Evolutionary conservation across 2,888 invertebrate species (phyloP).

Genomic region (Chesias legatella): DNA sequence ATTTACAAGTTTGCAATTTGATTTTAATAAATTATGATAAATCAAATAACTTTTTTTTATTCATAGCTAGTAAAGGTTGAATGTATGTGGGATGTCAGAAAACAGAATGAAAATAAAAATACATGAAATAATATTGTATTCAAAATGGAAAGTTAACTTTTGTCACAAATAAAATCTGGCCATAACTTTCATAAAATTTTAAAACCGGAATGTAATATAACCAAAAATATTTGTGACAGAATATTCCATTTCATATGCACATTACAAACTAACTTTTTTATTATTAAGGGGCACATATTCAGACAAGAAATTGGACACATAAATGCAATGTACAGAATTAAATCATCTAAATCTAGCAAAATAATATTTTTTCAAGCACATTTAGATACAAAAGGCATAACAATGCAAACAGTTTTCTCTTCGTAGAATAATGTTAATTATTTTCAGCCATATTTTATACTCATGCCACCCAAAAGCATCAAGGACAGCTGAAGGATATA

Average conservation of each 20-base stretch:
- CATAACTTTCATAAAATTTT: slow-evolving; percentile 27
- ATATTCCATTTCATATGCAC: not conserved
- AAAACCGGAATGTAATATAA: slow-evolving; percentile 42
- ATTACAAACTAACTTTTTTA: slow-evolving; percentile 9
- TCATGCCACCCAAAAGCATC: too few species aligned
- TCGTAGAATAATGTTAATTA: too few species aligned
- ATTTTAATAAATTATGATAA: slow-evolving; percentile 10
- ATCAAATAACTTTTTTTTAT: not conserved
- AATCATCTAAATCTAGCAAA: too few species aligned
- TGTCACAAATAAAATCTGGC: slow-evolving; percentile 33
- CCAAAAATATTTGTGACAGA: slow-evolving; percentile 30
- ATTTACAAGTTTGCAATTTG: slow-evolving; percentile 7
- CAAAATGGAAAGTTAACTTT: slow-evolving; percentile 31
- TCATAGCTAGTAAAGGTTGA: too few species aligned
- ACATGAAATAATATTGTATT: slow-evolving; percentile 41
- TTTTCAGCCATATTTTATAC: too few species aligned
- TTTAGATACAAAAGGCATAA: not conserved
- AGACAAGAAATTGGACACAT: not conserved
- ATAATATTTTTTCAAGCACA: slow-evolving; percentile 3
- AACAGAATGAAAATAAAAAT: slow-evolving; percentile 9
- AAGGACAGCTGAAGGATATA: too few species aligned
- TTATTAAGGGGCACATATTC: slow-evolving; percentile 11
- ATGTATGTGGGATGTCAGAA: too few species aligned
- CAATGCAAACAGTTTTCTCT: too few species aligned
- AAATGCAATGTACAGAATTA: too few species aligned